A percentile compares a stretch with the other conserved stretches of the same genome.
phyloP scores from a whole-genome alignment of 2,888 invertebrate species.

The Epirrita christyi region DNA sequence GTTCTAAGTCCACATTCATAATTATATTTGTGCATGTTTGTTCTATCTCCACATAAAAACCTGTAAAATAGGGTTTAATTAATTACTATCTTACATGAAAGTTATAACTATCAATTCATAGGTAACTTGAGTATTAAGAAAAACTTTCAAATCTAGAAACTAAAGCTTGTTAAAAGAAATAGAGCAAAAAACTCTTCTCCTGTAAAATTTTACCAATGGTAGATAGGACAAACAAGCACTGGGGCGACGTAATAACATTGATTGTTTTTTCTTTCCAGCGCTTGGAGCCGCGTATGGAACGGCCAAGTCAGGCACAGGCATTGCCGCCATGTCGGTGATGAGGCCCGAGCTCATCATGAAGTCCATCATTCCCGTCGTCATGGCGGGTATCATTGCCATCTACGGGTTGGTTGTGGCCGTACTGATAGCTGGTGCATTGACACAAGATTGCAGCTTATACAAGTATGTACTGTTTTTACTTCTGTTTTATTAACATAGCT shows the following conservation, averaged over 20 bases:
- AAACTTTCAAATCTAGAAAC: constrained; percentile 20
- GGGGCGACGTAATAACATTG: background rate
- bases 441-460: constrained; percentile 88
- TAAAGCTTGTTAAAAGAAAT: too few relatives aligned
- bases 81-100: too few relatives aligned
- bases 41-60: too few relatives aligned
- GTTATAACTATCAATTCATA: too few relatives aligned
- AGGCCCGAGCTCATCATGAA: constrained; percentile 99
- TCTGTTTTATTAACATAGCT: background rate
- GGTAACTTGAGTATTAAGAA: constrained; percentile 25
- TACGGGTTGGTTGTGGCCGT: constrained; percentile 99
- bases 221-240: too few relatives aligned
- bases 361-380: constrained; percentile 99
- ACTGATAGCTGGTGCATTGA: constrained; percentile 95
- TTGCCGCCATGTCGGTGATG: constrained; percentile 99
- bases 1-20: too few relatives aligned
- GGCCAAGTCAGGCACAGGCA: constrained; percentile 99
- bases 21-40: too few relatives aligned
- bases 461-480: constrained; percentile 86
- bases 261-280: constrained; percentile 86
- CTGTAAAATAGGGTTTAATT: too few relatives aligned
- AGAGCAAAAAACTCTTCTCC: too few relatives aligned
- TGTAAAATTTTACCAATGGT: too few relatives aligned
- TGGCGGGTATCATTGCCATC: constrained; percentile 99
- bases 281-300: constrained; percentile 99